Conservation (phyloP, 1,140 invertebrate genomes). For the Drosophila obscura region DNA sequence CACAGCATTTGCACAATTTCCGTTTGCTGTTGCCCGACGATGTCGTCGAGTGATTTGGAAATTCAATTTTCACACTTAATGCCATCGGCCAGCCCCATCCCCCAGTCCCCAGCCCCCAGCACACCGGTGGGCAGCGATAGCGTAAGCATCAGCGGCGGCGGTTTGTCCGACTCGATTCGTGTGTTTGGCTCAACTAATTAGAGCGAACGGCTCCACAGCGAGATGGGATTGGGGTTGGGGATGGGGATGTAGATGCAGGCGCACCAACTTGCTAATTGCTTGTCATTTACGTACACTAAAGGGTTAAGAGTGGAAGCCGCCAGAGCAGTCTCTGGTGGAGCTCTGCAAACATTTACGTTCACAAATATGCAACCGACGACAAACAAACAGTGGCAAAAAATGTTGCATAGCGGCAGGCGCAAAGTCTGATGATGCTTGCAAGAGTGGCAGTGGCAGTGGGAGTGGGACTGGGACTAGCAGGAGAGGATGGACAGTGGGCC, state of each 20-base stretch:
- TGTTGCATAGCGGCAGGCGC: slow-evolving; percentile 68
- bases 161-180: slow-evolving; percentile 70
- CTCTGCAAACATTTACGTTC: slow-evolving; percentile 71
- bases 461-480: not conserved
- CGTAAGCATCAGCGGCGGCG: slow-evolving; percentile 27
- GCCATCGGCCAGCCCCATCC: slow-evolving; percentile 56
- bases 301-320: slow-evolving; percentile 55
- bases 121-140: slow-evolving; percentile 4
- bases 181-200: slow-evolving; percentile 75
- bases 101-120: not conserved
- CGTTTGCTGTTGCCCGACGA: slow-evolving; percentile 53
- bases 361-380: slow-evolving; percentile 76
- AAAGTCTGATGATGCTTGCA: slow-evolving; percentile 30
- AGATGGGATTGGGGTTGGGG: slow-evolving; percentile 9
- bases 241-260: not conserved
- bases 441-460: not conserved
- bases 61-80: slow-evolving; percentile 81
- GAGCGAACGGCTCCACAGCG: slow-evolving; percentile 50
- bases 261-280: slow-evolving; percentile 64
- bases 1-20: slow-evolving; percentile 79
- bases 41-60: slow-evolving; percentile 72
- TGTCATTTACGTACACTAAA: slow-evolving; percentile 65
- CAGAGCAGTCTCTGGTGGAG: slow-evolving; percentile 29
- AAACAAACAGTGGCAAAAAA: slow-evolving; percentile 57
- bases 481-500: not conserved